Percentiles rank a stretch among this genome's conserved stretches.
These are phyloP conservation scores for Macheiramphus alcinus DNA, from an alignment of 2,113 vertebrate species.

Conservation along the genomic window DNA sequence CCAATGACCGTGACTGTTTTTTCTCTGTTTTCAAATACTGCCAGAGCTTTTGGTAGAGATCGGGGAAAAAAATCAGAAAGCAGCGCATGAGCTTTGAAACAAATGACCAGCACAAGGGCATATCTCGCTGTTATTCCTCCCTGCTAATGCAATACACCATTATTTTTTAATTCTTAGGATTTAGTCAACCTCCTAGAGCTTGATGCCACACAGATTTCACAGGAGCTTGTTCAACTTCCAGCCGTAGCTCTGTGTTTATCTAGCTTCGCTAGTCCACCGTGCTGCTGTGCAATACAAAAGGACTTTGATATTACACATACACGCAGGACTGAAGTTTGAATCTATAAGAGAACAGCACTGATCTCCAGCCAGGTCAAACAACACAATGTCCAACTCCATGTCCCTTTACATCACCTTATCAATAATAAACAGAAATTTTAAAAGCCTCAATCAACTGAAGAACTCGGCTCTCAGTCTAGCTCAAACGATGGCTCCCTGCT, in stretches of 20 bases:
- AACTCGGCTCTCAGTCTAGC: background rate
- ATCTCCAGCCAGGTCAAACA: slow-evolving; percentile 32
- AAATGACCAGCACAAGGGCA: background rate
- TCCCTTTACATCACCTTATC: background rate
- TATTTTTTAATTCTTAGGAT: background rate
- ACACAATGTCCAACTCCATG: background rate
- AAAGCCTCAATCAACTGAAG: background rate
- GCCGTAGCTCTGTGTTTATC: background rate
- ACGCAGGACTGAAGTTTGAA: background rate
- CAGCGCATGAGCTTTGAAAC: background rate
- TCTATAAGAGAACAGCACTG: background rate
- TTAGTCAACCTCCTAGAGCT: background rate
- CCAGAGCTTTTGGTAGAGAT: background rate
- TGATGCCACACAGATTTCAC: background rate
- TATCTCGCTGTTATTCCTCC: background rate
- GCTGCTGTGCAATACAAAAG: background rate
- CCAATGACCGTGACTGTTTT: rapidly evolving
- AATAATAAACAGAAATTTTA: background rate
- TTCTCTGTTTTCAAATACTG: background rate
- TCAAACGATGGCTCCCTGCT: background rate
- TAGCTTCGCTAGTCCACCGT: background rate
- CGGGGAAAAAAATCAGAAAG: background rate
- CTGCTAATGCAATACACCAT: background rate
- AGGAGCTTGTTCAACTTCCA: background rate
- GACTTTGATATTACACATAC: slow-evolving; percentile 12